Conservation (phyloP, 1,140 invertebrate genomes). For the Pseudachorutes palmiensis region DNA sequence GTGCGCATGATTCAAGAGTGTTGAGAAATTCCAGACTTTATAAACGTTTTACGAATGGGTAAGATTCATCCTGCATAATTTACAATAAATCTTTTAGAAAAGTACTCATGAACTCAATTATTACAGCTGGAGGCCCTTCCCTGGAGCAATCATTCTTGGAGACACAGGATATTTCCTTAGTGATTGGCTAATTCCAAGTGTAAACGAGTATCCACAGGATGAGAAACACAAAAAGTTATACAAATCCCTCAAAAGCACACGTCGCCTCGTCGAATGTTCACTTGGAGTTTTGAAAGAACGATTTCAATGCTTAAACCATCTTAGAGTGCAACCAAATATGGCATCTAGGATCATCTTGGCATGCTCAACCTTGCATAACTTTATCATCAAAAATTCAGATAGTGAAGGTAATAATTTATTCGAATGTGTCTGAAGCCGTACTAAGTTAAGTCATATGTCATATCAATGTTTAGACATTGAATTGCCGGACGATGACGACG, state of each 20-base stretch:
- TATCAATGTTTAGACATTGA: no score
- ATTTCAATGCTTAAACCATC: constrained; percentile 33
- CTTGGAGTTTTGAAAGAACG: constrained; percentile 36
- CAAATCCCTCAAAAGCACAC: constrained; percentile 6
- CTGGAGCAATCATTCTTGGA: constrained; percentile 11
- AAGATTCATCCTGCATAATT: background rate
- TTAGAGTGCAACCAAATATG: constrained; percentile 17
- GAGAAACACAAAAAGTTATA: background rate
- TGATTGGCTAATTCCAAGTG: background rate
- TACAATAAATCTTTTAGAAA: background rate
- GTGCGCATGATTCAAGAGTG: constrained; percentile 23
- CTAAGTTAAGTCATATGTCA: no score
- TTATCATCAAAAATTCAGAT: background rate
- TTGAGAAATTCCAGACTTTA: background rate
- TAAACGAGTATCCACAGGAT: background rate
- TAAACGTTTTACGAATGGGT: background rate
- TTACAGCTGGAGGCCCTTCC: constrained; percentile 29
- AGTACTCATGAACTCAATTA: background rate
- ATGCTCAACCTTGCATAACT: background rate
- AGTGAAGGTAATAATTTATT: no score
- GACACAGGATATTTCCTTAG: background rate
- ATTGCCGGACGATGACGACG: background rate
- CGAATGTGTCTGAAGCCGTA: no score
- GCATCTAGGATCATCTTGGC: background rate
- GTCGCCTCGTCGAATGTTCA: constrained; percentile 29